Conservation (phyloP, 30 jellyfish, hydroid and myxozoan genomes). For the Chironex yamaguchii region DNA sequence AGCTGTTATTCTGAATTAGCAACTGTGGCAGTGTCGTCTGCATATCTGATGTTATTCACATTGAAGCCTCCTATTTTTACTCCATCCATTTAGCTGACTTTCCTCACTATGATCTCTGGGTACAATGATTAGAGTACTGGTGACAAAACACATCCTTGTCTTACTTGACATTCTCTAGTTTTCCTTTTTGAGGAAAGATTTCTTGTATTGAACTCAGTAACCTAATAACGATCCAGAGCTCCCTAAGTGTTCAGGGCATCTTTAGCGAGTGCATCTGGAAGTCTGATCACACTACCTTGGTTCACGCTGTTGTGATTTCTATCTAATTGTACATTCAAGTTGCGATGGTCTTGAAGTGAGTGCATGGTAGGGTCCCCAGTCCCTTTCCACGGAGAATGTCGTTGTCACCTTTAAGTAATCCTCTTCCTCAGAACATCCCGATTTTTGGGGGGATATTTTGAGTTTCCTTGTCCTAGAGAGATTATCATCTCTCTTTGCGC, state of each 20-base stretch:
- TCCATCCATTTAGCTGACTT: conserved; percentile 1
- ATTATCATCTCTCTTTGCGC: no score
- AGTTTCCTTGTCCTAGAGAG: no score
- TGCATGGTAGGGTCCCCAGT: conserved; percentile 65
- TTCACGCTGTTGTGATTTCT: conserved; percentile 38
- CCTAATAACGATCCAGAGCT: conserved; percentile 39
- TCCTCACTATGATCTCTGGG: not conserved
- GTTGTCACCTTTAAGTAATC: not conserved
- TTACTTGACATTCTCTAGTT: no score
- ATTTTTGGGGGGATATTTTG: no score
- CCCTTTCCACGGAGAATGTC: conserved; percentile 49
- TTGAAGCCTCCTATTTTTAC: conserved; percentile 30
- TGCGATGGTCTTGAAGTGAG: conserved; percentile 48
- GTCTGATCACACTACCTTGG: conserved; percentile 23
- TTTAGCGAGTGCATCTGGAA: conserved; percentile 22
- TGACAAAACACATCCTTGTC: not conserved
- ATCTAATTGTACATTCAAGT: conserved; percentile 31
- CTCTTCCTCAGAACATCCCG: not conserved
- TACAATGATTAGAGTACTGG: not conserved
- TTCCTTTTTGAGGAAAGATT: no score
- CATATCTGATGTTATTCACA: conserved; percentile 30
- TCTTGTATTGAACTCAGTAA: conserved; percentile 31
- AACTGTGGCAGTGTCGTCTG: conserved; percentile 50
- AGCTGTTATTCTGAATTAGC: conserved; percentile 46
- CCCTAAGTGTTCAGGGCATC: conserved; percentile 43